phyloP scores from a whole-genome alignment of 2,888 invertebrate genomes.

The Acanthoscelides obtectus region DNA sequence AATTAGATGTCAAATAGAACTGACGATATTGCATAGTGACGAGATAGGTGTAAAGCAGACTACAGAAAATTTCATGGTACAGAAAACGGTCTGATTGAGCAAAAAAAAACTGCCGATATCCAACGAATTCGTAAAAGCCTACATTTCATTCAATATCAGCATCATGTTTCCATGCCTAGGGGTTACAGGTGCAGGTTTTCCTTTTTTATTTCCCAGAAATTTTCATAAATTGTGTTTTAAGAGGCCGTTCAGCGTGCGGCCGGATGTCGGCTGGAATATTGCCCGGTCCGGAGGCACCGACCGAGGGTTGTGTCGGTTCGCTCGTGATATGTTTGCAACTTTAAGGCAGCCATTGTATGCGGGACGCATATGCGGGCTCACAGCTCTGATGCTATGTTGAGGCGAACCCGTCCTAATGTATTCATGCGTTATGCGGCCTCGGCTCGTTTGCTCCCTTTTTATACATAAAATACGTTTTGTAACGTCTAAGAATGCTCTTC shows the following conservation, averaged over 20 bases:
- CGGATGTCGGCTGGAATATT: background rate
- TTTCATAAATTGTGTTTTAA: background rate
- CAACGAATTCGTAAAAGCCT: no score
- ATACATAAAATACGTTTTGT: background rate
- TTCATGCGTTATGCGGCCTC: background rate
- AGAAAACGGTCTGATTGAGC: no score
- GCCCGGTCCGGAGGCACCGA: background rate
- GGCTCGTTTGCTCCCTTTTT: background rate
- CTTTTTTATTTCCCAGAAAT: background rate
- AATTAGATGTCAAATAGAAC: no score
- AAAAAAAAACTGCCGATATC: no score
- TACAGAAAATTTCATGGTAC: no score
- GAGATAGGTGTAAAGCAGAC: no score
- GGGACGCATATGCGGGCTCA: background rate
- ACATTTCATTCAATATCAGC: no score
- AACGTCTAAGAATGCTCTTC: background rate
- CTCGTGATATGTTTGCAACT: background rate
- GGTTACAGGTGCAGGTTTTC: background rate
- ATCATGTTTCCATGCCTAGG: no score
- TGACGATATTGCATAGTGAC: no score
- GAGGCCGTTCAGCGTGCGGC: background rate
- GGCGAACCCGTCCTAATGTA: background rate
- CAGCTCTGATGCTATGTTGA: background rate
- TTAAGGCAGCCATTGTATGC: background rate
- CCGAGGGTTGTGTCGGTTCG: background rate